These are phyloP conservation scores for Sphaeridia pumilis DNA, from an alignment of 2,888 invertebrate genomes.

Conservation along the genomic window DNA sequence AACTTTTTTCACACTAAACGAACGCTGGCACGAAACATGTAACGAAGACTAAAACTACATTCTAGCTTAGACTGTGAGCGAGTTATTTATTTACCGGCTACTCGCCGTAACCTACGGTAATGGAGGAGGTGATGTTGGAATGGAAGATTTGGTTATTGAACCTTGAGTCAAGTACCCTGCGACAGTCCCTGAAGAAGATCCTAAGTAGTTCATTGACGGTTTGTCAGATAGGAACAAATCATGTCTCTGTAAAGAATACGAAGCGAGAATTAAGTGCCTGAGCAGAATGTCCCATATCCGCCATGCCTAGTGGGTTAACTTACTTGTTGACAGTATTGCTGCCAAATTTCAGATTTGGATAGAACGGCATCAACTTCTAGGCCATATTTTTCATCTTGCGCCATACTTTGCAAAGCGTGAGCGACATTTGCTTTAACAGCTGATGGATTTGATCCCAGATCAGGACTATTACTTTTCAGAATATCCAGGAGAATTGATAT, in stretches of 20 bases:
- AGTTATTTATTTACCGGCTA: no score
- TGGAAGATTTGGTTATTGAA: conserved; percentile 50
- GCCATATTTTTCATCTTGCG: conserved; percentile 64
- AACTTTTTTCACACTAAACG: no score
- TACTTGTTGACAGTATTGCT: conserved; percentile 83
- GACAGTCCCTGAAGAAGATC: conserved; percentile 51
- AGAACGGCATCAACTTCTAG: conserved; percentile 68
- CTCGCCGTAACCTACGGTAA: no score
- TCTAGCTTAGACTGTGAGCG: no score
- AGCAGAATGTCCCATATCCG: no score
- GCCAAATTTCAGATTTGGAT: conserved; percentile 74
- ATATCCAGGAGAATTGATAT: conserved; percentile 73
- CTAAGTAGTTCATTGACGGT: conserved; percentile 64
- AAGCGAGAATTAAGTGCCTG: no score
- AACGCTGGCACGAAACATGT: no score
- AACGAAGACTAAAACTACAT: no score
- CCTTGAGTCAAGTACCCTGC: conserved; percentile 92
- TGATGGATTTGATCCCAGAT: conserved; percentile 44
- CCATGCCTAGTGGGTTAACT: no score
- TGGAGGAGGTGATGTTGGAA: conserved; percentile 77
- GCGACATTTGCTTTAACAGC: conserved; percentile 89
- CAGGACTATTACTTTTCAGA: conserved; percentile 54
- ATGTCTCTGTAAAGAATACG: conserved; percentile 47
- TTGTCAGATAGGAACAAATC: conserved; percentile 83
- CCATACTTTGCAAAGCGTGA: conserved; percentile 87